Percentiles rank a stretch among this genome's conserved stretches.
phyloP scores from a whole-genome alignment of 2,113 vertebrate species.

The Limnothrissa miodon region DNA sequence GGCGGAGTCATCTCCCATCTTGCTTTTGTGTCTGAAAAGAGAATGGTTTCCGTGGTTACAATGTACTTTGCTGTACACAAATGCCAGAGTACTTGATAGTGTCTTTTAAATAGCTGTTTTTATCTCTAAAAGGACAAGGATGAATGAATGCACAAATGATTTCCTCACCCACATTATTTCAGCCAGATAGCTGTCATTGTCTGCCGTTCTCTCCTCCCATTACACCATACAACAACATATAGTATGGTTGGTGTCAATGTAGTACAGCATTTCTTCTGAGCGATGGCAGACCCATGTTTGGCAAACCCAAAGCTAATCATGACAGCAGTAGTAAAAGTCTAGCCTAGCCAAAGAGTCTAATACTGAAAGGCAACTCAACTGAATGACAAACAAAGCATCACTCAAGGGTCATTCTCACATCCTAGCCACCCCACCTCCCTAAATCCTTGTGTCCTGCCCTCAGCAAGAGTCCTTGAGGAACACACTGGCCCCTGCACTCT shows the following conservation, averaged over 20 bases:
- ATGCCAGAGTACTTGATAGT: background rate
- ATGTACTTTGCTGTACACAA: too few species aligned
- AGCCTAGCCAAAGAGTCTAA: background rate
- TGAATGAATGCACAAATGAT: background rate
- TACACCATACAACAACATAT: too few species aligned
- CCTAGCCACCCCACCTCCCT: too few species aligned
- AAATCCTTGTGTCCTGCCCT: too few species aligned
- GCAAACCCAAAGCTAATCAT: background rate
- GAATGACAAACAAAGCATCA: background rate
- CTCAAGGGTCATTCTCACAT: background rate
- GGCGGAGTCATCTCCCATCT: background rate
- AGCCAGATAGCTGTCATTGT: background rate
- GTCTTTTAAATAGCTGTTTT: background rate
- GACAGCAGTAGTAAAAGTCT: background rate
- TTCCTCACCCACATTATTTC: background rate
- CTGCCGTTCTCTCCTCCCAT: too few species aligned
- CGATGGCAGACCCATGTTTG: background rate
- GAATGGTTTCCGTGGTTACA: background rate
- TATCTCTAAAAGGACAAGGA: background rate
- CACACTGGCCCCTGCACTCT: background rate
- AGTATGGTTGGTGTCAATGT: too few species aligned
- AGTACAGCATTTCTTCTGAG: background rate
- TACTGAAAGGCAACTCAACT: background rate
- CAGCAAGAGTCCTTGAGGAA: background rate
- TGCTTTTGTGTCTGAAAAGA: background rate